Percentiles rank a stretch among this genome's conserved stretches.
Conservation (phyloP, 2,797 vertebrate species). For the Threskiornis aethiopicus region DNA sequence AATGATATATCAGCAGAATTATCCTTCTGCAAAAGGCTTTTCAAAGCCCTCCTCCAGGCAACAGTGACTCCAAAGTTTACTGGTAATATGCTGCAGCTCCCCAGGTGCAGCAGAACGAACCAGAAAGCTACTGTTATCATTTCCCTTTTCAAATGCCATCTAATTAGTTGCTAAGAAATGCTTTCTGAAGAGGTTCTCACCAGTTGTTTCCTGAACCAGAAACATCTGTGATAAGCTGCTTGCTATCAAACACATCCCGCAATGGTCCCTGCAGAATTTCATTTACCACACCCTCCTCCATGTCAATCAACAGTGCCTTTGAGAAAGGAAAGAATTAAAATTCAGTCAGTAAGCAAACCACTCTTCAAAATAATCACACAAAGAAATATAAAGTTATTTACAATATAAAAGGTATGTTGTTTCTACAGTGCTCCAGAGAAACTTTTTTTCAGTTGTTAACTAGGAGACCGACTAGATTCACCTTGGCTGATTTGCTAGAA, state of each 20-base stretch:
- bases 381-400: slow-evolving; percentile 1
- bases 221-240: slow-evolving; percentile 94
- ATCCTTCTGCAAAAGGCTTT: slow-evolving; percentile 21
- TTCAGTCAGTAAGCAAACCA: slow-evolving; percentile 7
- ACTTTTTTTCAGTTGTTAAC: background rate
- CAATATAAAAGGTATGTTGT: background rate
- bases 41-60: slow-evolving; percentile 35
- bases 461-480: background rate
- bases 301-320: slow-evolving; percentile 95
- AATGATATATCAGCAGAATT: slow-evolving; percentile 30
- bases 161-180: slow-evolving; percentile 41
- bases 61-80: slow-evolving; percentile 1
- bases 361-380: background rate
- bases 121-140: background rate
- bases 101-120: background rate
- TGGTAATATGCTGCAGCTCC: slow-evolving; percentile 6
- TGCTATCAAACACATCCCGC: slow-evolving; percentile 91
- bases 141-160: slow-evolving; percentile 11
- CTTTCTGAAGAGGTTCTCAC: slow-evolving; percentile 78
- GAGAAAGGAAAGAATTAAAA: slow-evolving; percentile 51
- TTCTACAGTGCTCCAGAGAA: background rate
- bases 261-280: slow-evolving; percentile 92
- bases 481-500: background rate
- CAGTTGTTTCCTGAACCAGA: slow-evolving; percentile 99
- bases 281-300: slow-evolving; percentile 97